Evolutionary conservation across 2,113 vertebrate species (phyloP).

Genomic region (Rhizomys pruinosus): DNA sequence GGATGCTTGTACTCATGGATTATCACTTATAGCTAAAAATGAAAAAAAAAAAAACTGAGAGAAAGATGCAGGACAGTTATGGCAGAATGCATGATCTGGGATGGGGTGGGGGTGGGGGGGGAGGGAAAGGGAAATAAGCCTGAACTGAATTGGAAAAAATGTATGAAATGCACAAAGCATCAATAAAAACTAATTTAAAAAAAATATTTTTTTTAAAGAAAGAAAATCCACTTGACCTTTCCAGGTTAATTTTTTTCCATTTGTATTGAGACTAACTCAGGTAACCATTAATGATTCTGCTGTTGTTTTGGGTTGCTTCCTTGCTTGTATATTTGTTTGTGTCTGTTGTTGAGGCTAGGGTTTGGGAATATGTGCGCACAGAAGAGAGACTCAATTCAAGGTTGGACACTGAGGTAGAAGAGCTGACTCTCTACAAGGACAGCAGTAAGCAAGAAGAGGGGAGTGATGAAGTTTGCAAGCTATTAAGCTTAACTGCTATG

Average conservation of each 20-base stretch:
- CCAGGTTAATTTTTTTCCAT: slow-evolving; percentile 4
- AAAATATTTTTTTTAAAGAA: neutral
- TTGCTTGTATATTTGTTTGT: neutral
- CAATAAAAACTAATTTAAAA: too few species aligned
- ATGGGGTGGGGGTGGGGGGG: too few species aligned
- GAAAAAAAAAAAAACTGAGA: too few species aligned
- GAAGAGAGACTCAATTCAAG: neutral
- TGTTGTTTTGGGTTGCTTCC: neutral
- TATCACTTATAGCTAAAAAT: too few species aligned
- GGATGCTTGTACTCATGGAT: too few species aligned
- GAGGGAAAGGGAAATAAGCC: too few species aligned
- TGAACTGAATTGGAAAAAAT: too few species aligned
- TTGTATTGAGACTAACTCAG: neutral
- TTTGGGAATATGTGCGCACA: neutral
- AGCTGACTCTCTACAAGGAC: too few species aligned
- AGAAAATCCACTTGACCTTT: neutral
- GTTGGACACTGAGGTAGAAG: neutral
- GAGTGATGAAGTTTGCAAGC: neutral
- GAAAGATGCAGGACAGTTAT: too few species aligned
- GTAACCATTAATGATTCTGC: neutral
- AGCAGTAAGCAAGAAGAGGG: neutral
- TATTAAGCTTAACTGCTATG: neutral
- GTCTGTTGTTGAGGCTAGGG: neutral
- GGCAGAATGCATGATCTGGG: too few species aligned
- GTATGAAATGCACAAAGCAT: too few species aligned